Evolutionary conservation across 2,113 vertebrate species (phyloP).

Genomic region (Psophia crepitans): DNA sequence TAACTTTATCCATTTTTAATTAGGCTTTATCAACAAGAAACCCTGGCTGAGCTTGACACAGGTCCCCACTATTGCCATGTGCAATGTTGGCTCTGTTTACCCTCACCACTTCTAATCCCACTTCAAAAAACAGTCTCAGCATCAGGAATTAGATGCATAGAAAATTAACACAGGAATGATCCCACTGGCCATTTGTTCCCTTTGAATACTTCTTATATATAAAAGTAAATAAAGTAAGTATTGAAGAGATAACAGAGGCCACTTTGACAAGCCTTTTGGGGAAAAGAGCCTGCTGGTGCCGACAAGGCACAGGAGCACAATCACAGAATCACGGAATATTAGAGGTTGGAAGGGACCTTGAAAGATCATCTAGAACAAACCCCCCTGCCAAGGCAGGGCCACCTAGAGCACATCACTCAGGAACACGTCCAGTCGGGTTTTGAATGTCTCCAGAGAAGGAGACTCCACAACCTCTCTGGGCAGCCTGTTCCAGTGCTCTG

Average conservation of each 20-base stretch:
- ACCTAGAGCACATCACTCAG: too few species aligned
- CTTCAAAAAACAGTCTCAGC: neutral
- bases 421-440: too few species aligned
- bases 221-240: neutral
- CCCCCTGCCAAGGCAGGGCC: too few species aligned
- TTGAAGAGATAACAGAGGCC: neutral
- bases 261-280: neutral
- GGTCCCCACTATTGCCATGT: neutral
- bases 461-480: too few species aligned
- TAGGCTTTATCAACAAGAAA: conserved; percentile 29
- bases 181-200: neutral
- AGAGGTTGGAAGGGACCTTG: too few species aligned
- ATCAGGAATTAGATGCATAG: conserved; percentile 11
- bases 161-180: neutral
- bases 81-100: neutral
- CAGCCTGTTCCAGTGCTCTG: too few species aligned
- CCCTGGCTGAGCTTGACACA: neutral
- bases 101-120: neutral
- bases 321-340: too few species aligned
- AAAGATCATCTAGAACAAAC: too few species aligned
- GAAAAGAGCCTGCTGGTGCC: neutral
- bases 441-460: too few species aligned
- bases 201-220: neutral
- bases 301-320: accelerated
- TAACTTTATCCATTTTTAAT: conserved; percentile 53